phyloP scores from a whole-genome alignment of 2,888 invertebrate genomes.

The Gerris lacustris region DNA sequence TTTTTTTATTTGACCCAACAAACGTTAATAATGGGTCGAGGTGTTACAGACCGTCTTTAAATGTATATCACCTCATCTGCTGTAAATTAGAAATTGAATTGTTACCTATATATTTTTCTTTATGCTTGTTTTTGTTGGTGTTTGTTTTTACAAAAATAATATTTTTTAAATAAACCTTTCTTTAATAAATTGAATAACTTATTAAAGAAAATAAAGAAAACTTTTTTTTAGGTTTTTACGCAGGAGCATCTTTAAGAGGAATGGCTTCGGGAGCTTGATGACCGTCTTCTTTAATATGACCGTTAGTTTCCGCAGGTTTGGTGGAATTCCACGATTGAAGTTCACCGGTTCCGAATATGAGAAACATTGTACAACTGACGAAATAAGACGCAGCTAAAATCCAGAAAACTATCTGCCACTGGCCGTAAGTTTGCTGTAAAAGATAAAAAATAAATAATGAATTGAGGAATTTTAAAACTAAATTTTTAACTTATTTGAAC shows the following conservation, averaged over 20 bases:
- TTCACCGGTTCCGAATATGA: constrained; percentile 54
- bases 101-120: too few species aligned
- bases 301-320: constrained; percentile 13
- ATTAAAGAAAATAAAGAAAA: too few species aligned
- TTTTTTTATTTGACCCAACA: too few species aligned
- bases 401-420: constrained; percentile 74
- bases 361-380: constrained; percentile 50
- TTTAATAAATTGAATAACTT: too few species aligned
- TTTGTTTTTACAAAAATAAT: too few species aligned
- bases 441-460: constrained; percentile 15
- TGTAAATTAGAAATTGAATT: too few species aligned
- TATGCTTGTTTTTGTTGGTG: too few species aligned
- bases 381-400: constrained; percentile 60
- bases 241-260: background rate
- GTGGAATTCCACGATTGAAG: constrained; percentile 44
- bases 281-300: constrained; percentile 20
- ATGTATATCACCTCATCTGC: too few species aligned
- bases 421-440: constrained; percentile 54
- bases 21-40: too few species aligned
- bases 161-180: too few species aligned
- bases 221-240: background rate
- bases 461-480: background rate
- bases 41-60: too few species aligned
- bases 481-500: too few species aligned
- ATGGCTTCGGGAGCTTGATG: constrained; percentile 8